Percentiles rank a stretch among this genome's conserved stretches.
phyloP scores from a whole-genome alignment of 1,140 invertebrate genomes.

The Solen grandis region DNA sequence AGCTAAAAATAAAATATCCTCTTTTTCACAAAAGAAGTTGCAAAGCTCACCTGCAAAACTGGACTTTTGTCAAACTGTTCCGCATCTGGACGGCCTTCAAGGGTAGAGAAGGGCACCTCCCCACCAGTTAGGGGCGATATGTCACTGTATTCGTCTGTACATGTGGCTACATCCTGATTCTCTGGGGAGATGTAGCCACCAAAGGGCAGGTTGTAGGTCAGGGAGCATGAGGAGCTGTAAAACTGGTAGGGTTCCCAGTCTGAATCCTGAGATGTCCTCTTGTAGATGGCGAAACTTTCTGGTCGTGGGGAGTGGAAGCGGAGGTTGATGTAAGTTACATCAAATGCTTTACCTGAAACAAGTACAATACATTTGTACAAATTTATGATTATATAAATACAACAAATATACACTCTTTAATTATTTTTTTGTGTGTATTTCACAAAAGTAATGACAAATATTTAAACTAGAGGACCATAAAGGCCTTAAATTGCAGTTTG shows the following conservation, averaged over 20 bases:
- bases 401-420: too few relatives aligned
- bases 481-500: too few relatives aligned
- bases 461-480: too few relatives aligned
- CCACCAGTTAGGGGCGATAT: conserved; percentile 98
- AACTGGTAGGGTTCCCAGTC: conserved; percentile 98
- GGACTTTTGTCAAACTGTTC: conserved; percentile 94
- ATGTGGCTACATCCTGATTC: conserved; percentile 93
- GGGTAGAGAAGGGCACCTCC: conserved; percentile 96
- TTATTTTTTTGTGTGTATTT: too few relatives aligned
- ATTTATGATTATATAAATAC: too few relatives aligned
- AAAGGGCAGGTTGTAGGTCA: conserved; percentile 93
- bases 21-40: too few relatives aligned
- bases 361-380: too few relatives aligned
- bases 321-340: conserved; percentile 97
- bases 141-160: conserved; percentile 97
- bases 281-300: conserved; percentile 98
- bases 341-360: conserved; percentile 95
- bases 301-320: conserved; percentile 97
- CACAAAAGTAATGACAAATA: too few relatives aligned
- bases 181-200: conserved; percentile 74
- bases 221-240: conserved; percentile 95
- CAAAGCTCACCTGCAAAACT: conserved; percentile 91
- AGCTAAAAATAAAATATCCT: too few relatives aligned
- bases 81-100: conserved; percentile 96
- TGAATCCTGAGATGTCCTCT: conserved; percentile 88